Conservation (phyloP, 2,113 vertebrate species). For the Myrmecobius fasciatus region DNA sequence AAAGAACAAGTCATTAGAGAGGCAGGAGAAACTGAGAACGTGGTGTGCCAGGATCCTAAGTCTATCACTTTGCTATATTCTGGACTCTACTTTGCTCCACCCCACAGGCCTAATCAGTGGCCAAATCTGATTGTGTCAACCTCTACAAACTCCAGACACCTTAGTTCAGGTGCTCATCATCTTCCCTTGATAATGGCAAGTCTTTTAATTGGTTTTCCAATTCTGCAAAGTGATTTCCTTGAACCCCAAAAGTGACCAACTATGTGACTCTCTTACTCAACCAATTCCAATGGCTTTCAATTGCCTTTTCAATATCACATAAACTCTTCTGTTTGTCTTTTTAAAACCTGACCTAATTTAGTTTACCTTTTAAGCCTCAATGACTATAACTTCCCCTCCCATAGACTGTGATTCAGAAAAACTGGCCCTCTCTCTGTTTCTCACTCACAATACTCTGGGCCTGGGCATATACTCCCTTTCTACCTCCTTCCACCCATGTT, state of each 20-base stretch:
- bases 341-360: not conserved
- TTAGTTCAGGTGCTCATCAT: not conserved
- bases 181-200: not conserved
- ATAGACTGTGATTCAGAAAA: not conserved
- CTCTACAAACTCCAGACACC: not conserved
- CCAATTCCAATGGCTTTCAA: not conserved
- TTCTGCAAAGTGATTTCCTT: not conserved
- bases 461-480: not conserved
- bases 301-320: not conserved
- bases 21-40: not conserved
- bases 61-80: not conserved
- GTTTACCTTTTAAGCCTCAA: not conserved
- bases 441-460: not conserved
- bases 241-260: no score
- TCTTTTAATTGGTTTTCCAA: not conserved
- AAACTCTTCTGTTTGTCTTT: not conserved
- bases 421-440: not conserved
- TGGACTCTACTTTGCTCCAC: not conserved
- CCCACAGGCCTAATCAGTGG: not conserved
- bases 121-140: not conserved
- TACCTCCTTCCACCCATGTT: not conserved
- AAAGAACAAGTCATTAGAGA: not conserved
- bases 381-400: not conserved
- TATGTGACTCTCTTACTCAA: no score
- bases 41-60: not conserved